phyloP scores from a whole-genome alignment of 1,140 invertebrate genomes.

The Drosophila biarmipes region DNA sequence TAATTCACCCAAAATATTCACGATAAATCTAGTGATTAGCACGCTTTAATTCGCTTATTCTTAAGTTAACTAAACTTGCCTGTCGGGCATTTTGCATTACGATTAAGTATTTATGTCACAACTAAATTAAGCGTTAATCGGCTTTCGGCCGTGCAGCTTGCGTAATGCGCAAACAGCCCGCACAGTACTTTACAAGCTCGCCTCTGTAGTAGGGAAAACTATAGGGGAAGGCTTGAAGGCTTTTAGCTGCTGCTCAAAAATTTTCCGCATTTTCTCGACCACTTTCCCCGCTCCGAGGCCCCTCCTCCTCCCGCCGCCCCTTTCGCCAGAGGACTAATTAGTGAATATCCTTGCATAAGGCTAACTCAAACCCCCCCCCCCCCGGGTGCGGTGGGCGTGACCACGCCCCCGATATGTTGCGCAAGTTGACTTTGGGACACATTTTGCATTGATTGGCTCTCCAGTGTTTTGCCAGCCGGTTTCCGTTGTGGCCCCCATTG shows the following conservation, averaged over 20 bases:
- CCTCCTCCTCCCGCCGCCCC: not conserved
- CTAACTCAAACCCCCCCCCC: conserved; percentile 1
- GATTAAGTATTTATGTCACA: conserved; percentile 15
- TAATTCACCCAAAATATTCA: not conserved
- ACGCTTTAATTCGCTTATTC: not conserved
- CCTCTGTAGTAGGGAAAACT: not conserved
- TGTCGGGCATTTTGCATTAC: not conserved
- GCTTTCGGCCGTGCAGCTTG: conserved; percentile 10
- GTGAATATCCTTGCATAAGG: conserved; percentile 24
- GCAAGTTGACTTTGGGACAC: conserved; percentile 28
- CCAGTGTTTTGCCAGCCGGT: conserved; percentile 39
- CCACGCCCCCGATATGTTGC: conserved; percentile 11
- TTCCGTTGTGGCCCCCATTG: conserved; percentile 31
- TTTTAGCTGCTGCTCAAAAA: not conserved
- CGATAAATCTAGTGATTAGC: not conserved
- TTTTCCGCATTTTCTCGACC: not conserved
- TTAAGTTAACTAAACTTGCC: not conserved
- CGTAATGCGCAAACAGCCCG: not conserved
- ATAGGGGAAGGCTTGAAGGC: not conserved
- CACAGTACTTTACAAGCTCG: not conserved
- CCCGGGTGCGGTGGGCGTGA: not conserved
- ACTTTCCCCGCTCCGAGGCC: not conserved
- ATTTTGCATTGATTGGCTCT: conserved; percentile 70
- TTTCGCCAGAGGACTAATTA: conserved; percentile 14
- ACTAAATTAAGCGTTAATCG: conserved; percentile 26